Evolutionary conservation across 2,797 vertebrate species (phyloP).

Genomic region (Halcyon badia): DNA sequence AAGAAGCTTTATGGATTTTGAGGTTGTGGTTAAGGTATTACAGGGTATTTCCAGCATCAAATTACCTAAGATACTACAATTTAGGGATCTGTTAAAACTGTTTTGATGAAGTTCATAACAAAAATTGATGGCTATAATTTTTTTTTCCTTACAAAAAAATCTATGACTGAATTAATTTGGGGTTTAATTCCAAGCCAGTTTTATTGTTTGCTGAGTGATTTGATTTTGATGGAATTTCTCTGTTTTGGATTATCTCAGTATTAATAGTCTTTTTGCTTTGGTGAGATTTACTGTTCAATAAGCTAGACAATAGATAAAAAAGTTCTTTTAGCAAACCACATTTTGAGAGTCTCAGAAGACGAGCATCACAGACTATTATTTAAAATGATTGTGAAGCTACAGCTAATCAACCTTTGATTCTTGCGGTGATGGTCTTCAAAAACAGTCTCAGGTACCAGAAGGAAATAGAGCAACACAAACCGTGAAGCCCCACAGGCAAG

Average conservation of each 20-base stretch:
- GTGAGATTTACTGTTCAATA: background rate
- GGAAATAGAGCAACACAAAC: background rate
- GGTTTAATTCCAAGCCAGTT: background rate
- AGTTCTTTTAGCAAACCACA: background rate
- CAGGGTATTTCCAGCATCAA: background rate
- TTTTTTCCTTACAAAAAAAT: background rate
- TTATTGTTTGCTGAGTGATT: background rate
- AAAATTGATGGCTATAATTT: background rate
- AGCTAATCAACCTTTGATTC: background rate
- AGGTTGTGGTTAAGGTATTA: background rate
- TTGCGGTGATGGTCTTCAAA: background rate
- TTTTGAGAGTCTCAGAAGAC: background rate
- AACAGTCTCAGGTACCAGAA: background rate
- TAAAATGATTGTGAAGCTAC: background rate
- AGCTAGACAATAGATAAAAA: background rate
- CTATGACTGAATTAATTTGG: background rate
- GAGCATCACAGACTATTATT: rapidly evolving
- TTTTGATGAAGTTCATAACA: background rate
- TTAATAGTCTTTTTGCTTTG: background rate
- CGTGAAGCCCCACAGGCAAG: rapidly evolving
- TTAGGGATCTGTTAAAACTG: background rate
- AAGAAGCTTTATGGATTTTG: background rate
- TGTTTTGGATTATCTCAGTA: background rate
- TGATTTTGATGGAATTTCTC: background rate
- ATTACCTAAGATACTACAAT: background rate